Base-by-base conservation (phyloP, 2,113 vertebrate genomes). In the Girardinichthys multiradiatus region DNA sequence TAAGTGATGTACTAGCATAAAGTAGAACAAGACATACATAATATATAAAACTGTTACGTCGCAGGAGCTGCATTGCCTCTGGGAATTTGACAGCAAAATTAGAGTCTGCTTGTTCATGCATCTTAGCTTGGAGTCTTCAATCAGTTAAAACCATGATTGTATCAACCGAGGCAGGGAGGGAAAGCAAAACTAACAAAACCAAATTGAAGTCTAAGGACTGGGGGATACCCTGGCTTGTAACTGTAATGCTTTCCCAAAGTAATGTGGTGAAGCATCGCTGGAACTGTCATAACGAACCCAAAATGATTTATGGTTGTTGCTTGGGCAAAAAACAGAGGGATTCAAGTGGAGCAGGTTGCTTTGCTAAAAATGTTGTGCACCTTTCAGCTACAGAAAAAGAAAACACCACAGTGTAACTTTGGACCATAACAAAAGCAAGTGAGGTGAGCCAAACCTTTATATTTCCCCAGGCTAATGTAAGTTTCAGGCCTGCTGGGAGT, bases 241-340 rank as follows among this genome's bases (percentile, higher is more conserved):
- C 73, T 70, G 70, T 64, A 84, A 76, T 87, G 79, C 84, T 78
- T 84, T 86, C 65, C 70, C 57, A 84, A 80, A 81, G 77, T 83
- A 77, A 88, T 81, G 79, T 85, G 74, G 26, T 84, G 76, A 64
- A 81, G 78, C 67, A 31, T 75, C 59, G 74, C 86, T 2, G 21
- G 59, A 84, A 75, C 70, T 90, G 89, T 90, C 84, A 89, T 87
- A 77, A 88, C 64, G 70, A 86, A 74, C 39, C 80, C 45, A 61
- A 71, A 82, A 86, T 92, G 86, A 92, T 93, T 90, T 91, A 92
- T 92, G 83, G 80, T 85, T 85, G 86, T 83, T 64, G 81, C 74
- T 75, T 74, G 70, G 58, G 71, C 61, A 63, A 68, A 71, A 81
- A 80, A 89, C 67, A 21, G 60, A 61, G 42, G 69, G 76, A 72